Evolutionary conservation across 2,888 invertebrate species (phyloP).

Genomic region (Hartigia nigra): DNA sequence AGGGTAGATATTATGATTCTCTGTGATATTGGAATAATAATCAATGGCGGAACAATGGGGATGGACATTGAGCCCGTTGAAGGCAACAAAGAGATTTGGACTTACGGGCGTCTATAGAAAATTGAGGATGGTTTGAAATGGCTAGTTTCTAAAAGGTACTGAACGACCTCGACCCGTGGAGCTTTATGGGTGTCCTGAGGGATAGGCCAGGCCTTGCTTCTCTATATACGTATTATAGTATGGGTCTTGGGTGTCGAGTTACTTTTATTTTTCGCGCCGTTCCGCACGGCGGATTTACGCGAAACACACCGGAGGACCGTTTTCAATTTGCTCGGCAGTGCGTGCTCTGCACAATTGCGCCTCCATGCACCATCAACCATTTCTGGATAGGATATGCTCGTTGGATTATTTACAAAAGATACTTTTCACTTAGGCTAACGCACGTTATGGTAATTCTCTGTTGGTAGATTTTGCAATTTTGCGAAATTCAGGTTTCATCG

Average conservation of each 20-base stretch:
- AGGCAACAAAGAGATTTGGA: background rate
- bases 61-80: background rate
- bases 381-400: background rate
- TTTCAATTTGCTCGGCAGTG: background rate
- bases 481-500: background rate
- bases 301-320: background rate
- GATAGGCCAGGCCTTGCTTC: background rate
- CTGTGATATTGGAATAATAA: background rate
- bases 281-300: background rate
- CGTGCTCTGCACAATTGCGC: background rate
- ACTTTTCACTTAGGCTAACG: background rate
- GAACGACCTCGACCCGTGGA: background rate
- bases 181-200: background rate
- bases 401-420: background rate
- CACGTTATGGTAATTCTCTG: background rate
- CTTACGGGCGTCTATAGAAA: background rate
- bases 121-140: background rate
- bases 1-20: background rate
- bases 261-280: background rate
- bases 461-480: background rate
- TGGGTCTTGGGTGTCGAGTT: background rate
- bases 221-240: background rate
- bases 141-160: background rate
- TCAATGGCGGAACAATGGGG: background rate
- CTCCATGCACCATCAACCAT: background rate